Percentiles rank a stretch among this genome's conserved stretches.
phyloP scores from a whole-genome alignment of 2,797 vertebrate genomes.

The Prionace glauca region DNA sequence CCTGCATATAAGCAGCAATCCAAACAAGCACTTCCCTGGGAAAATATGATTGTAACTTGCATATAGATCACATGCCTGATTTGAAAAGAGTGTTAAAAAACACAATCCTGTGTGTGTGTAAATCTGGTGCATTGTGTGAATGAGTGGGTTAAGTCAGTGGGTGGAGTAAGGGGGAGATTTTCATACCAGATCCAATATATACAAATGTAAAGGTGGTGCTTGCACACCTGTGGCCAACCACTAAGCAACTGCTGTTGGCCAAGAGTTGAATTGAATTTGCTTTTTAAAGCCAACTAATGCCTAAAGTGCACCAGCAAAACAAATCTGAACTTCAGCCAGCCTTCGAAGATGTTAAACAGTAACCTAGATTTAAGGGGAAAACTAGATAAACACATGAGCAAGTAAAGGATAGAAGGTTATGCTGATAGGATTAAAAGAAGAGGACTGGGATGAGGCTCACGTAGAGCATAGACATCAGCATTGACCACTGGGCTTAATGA shows the following conservation, averaged over 20 bases:
- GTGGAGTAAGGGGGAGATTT: neutral
- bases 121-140: neutral
- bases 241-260: neutral
- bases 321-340: conserved; percentile 1
- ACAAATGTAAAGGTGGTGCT: neutral
- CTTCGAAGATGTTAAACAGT: neutral
- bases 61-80: neutral
- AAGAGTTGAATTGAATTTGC: neutral
- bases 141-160: neutral
- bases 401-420: neutral
- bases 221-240: neutral
- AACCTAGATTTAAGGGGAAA: neutral
- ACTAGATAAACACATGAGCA: neutral
- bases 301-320: neutral
- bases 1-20: neutral
- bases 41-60: neutral
- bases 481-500: neutral
- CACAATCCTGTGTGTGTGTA: neutral
- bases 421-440: neutral
- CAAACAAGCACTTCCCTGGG: neutral
- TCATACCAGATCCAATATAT: neutral
- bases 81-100: neutral
- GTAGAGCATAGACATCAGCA: neutral
- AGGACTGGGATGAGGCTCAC: neutral
- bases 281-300: neutral